These are phyloP conservation scores for Sylvicapra grimmia DNA, from an alignment of 2,113 vertebrate genomes.

Conservation along the genomic window DNA sequence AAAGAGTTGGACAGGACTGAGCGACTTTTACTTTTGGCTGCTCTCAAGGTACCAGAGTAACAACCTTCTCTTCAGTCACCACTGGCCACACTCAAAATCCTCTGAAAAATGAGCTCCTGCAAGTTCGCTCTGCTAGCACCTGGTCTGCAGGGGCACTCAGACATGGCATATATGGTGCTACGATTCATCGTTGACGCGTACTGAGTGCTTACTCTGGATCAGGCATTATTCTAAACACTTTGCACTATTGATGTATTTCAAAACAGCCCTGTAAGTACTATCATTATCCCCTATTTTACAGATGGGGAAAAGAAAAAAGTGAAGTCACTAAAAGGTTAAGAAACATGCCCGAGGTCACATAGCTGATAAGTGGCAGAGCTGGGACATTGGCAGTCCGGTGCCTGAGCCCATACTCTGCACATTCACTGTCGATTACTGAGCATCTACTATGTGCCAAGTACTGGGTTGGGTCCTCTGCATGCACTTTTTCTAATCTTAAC, in stretches of 20 bases:
- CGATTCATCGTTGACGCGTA: fast-evolving
- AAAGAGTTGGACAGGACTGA: background rate
- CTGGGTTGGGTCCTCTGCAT: background rate
- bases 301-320: background rate
- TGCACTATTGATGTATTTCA: background rate
- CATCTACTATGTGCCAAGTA: background rate
- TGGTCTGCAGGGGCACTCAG: background rate
- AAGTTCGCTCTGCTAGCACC: no score
- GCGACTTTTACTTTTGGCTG: background rate
- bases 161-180: fast-evolving
- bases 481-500: background rate
- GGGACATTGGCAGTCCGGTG: background rate
- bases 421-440: background rate
- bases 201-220: background rate
- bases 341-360: background rate
- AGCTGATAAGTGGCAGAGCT: background rate
- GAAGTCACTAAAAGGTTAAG: background rate
- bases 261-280: background rate
- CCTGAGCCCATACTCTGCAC: background rate
- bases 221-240: background rate
- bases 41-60: background rate
- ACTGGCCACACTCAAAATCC: background rate
- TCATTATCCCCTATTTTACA: background rate
- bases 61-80: background rate
- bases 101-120: background rate